Percentiles rank a stretch among this genome's conserved stretches.
phyloP scores from a whole-genome alignment of 2,797 vertebrate species.

The Podargus strigoides region DNA sequence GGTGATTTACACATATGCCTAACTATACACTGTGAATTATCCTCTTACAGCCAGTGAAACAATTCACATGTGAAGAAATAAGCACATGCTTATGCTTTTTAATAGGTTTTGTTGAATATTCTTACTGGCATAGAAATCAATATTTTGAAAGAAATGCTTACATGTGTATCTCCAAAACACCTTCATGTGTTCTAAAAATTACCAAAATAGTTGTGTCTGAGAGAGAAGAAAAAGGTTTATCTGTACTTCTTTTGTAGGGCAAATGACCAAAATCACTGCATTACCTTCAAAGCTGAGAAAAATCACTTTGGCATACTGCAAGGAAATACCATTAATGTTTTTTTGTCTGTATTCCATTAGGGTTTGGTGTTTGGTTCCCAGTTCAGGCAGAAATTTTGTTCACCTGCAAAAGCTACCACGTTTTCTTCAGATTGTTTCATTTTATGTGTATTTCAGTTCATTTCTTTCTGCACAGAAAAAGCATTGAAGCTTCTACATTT shows the following conservation, averaged over 20 bases:
- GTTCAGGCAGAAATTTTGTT: background rate
- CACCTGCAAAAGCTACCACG: background rate
- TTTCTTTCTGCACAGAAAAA: background rate
- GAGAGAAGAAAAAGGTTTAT: background rate
- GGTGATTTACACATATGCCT: background rate
- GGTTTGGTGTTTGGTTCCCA: background rate
- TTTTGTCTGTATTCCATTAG: constrained; percentile 1
- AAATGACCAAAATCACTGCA: background rate
- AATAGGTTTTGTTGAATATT: background rate
- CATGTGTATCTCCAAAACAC: background rate
- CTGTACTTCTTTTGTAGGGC: background rate
- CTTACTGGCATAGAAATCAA: background rate
- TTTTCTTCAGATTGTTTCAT: background rate
- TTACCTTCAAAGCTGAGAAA: background rate
- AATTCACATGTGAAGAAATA: background rate
- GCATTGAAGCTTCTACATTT: background rate
- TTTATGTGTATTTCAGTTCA: background rate
- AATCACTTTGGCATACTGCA: background rate
- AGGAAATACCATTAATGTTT: constrained; percentile 3
- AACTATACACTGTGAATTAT: background rate
- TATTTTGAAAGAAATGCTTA: background rate
- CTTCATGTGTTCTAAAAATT: background rate
- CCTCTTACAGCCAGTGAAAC: background rate
- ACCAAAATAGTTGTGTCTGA: background rate
- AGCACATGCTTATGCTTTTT: background rate